Base-by-base conservation (phyloP, 2,113 vertebrate genomes). In the Cyanocitta stelleri region DNA sequence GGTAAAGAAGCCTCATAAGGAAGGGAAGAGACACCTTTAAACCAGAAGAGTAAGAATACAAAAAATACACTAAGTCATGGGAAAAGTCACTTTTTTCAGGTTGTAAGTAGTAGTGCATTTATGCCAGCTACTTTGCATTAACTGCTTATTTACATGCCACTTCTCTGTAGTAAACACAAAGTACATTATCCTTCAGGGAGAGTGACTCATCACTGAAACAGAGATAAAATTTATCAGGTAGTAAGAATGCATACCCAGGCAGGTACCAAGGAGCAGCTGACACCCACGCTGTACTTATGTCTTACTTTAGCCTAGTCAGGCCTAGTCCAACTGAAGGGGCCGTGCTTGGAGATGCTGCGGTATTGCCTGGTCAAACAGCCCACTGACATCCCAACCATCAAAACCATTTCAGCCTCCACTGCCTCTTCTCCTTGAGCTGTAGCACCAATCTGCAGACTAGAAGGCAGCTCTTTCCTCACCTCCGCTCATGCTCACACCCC, bases 141-240 rank as follows among this genome's bases (percentile, higher is more conserved):
- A 63, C 30, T 71, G 35, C 43, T 89, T 84, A 24, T 94, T 95
- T 91, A 95, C 52, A 48, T 89, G 73, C 64, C 39, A 63, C 27
- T 67, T 87, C 27, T 87, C 81, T 91, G 30, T 78, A 29, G 77
- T 59, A 87, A 93, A 89, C n/a, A 76, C 1, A 1, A 74, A 6
- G 3, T 59, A 62, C 43, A 27, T 89, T 55, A 71, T 78, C 61
- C 43, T 95, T 91, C 52, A 63, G 69, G 52, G 61, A 67, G 35
- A 75, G 61, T 93, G 95, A 93, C 59, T 96, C 91, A 94, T 72
- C 84, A 71, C 69, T 55, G 51, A 93, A 92, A 91, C 59, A 77
- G 51, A 91, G 96, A 89, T 91, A 94, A 91, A 87, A 81, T 67
- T 74, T 78, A 87, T 96, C 64, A 63, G 10, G 13, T 66, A 49